Conservation (phyloP, 1,140 invertebrate genomes). For the Drosophila prosaltans region DNA sequence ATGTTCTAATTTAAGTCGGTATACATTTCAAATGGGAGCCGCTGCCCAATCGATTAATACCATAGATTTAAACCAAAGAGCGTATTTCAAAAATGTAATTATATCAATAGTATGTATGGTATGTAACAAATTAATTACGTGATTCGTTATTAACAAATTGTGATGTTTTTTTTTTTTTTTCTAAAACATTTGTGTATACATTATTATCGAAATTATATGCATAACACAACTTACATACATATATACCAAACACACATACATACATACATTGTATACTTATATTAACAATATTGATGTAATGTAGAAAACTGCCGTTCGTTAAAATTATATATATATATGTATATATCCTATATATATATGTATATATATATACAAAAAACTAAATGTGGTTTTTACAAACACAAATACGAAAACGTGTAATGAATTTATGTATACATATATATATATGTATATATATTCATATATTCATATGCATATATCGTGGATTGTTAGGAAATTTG, state of each 20-base stretch:
- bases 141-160: slow-evolving; percentile 49
- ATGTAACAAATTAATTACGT: slow-evolving; percentile 48
- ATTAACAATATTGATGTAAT: slow-evolving; percentile 6
- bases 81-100: slow-evolving; percentile 49
- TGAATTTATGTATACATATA: not conserved
- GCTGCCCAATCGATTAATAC: not conserved
- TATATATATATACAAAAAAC: not conserved
- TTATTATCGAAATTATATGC: slow-evolving; percentile 5
- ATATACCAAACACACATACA: not conserved
- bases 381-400: slow-evolving; percentile 16
- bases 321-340: not conserved
- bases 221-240: not conserved
- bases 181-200: slow-evolving; percentile 19
- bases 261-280: slow-evolving; percentile 6
- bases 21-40: slow-evolving; percentile 16
- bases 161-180: slow-evolving; percentile 36
- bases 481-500: not conserved
- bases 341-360: not conserved
- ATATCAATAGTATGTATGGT: slow-evolving; percentile 32
- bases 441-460: no score
- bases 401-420: not conserved
- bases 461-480: not conserved
- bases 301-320: slow-evolving; percentile 19
- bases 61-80: slow-evolving; percentile 32
- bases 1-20: slow-evolving; percentile 41